Conservation (phyloP, 1,140 invertebrate genomes). For the Sarcophaga peregrina region DNA sequence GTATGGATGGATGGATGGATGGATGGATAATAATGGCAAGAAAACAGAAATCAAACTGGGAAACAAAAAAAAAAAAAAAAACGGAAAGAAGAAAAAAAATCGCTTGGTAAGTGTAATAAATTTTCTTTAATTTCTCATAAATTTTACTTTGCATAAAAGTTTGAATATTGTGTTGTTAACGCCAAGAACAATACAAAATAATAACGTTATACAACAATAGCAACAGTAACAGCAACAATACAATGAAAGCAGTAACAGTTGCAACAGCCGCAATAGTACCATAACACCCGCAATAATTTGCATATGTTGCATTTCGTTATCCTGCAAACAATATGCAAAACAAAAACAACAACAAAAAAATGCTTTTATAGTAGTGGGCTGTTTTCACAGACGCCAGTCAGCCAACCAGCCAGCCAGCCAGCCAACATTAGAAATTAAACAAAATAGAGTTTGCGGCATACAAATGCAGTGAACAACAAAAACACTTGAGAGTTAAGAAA, state of each 20-base stretch:
- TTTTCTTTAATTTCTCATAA: constrained; percentile 42
- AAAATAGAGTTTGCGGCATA: constrained; percentile 20
- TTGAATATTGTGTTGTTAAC: constrained; percentile 42
- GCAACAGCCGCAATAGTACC: neutral
- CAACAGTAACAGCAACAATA: neutral
- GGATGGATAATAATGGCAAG: no score
- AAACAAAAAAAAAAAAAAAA: neutral
- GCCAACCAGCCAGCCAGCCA: neutral
- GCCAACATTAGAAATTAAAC: constrained; percentile 3
- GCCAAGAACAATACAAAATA: constrained; percentile 36
- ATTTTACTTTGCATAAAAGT: constrained; percentile 38
- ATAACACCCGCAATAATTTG: constrained; percentile 37
- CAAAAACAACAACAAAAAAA: neutral
- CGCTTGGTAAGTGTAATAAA: constrained; percentile 37
- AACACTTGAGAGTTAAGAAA: constrained; percentile 27
- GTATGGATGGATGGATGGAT: no score
- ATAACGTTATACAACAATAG: constrained; percentile 18
- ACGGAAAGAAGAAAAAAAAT: neutral
- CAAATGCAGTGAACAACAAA: neutral
- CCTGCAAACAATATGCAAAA: neutral
- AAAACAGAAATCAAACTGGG: neutral
- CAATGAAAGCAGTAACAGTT: neutral
- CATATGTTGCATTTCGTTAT: constrained; percentile 29
- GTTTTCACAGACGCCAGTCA: neutral
- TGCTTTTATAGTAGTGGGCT: neutral